A percentile compares a stretch with the other conserved stretches of the same genome.
These are phyloP conservation scores for Ladona fulva DNA, from an alignment of 1,140 invertebrate species.

Conservation along the genomic window DNA sequence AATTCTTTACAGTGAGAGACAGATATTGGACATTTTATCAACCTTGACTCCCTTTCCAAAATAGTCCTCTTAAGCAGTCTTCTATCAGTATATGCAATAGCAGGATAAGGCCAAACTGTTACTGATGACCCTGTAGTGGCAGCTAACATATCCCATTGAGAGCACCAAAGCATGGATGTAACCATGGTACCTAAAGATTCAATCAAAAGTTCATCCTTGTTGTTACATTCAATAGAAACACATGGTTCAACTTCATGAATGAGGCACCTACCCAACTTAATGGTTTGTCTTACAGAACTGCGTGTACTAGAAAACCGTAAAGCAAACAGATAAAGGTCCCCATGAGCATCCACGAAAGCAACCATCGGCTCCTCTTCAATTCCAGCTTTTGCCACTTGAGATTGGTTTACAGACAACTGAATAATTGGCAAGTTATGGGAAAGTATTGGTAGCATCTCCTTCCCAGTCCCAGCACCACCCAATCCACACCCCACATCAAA, in stretches of 20 bases:
- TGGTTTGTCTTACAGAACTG: constrained; percentile 19
- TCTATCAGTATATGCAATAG: constrained; percentile 61
- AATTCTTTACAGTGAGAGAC: not conserved
- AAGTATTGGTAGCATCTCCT: constrained; percentile 47
- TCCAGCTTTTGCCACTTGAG: constrained; percentile 39
- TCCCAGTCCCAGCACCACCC: constrained; percentile 58
- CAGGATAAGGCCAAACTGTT: constrained; percentile 80
- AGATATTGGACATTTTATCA: constrained; percentile 18
- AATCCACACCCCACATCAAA: constrained; percentile 58
- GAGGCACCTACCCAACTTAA: not conserved
- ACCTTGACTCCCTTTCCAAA: constrained; percentile 56
- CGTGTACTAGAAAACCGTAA: constrained; percentile 52
- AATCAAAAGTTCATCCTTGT: not conserved
- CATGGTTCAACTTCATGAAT: constrained; percentile 10
- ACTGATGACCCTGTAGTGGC: constrained; percentile 72
- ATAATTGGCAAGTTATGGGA: constrained; percentile 56
- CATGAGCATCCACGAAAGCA: constrained; percentile 72
- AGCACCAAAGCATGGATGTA: constrained; percentile 72
- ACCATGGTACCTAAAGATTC: constrained; percentile 58
- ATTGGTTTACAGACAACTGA: constrained; percentile 69
- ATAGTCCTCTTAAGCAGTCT: constrained; percentile 55
- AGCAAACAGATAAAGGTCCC: constrained; percentile 65
- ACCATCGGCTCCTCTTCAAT: constrained; percentile 56
- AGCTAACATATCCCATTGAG: constrained; percentile 71
- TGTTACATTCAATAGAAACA: not conserved